Evolutionary conservation across 64 coral and sea anemone genomes (phyloP).

Genomic region (Stylophora pistillata): DNA sequence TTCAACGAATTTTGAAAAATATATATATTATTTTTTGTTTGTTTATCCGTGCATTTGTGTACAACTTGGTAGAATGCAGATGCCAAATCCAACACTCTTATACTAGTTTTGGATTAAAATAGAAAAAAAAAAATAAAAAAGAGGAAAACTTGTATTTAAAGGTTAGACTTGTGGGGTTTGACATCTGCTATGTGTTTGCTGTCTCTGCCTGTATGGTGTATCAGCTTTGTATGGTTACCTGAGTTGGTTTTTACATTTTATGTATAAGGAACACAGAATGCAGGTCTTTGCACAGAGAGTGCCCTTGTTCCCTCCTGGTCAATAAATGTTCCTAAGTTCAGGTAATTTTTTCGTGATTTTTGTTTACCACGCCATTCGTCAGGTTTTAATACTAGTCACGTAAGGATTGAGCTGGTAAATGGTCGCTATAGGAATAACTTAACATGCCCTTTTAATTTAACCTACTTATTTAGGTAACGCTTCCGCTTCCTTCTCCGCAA

Average conservation of each 20-base stretch:
- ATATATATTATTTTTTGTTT: conserved; percentile 28
- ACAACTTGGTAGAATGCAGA: background rate
- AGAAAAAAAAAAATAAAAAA: conserved; percentile 5
- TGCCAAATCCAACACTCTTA: background rate
- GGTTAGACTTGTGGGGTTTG: conserved; percentile 3
- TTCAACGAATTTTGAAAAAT: background rate
- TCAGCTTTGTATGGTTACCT: conserved; percentile 39
- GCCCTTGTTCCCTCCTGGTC: conserved; percentile 11
- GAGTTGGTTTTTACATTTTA: conserved; percentile 27
- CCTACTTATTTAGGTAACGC: background rate
- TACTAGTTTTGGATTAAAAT: conserved; percentile 35
- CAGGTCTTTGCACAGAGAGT: background rate
- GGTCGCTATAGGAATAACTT: too few species aligned
- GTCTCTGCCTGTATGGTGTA: background rate
- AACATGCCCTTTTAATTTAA: too few species aligned
- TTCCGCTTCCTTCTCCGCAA: background rate
- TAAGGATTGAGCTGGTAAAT: too few species aligned
- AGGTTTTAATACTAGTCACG: too few species aligned
- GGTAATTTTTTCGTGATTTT: background rate
- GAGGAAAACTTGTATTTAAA: conserved; percentile 34
- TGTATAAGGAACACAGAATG: conserved; percentile 8
- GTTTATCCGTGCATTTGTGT: conserved; percentile 16
- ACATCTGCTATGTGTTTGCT: background rate
- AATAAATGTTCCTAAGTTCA: conserved; percentile 33
- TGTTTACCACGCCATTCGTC: background rate